Conservation (phyloP, 2,888 invertebrate genomes). For the Andricus quercusramuli region DNA sequence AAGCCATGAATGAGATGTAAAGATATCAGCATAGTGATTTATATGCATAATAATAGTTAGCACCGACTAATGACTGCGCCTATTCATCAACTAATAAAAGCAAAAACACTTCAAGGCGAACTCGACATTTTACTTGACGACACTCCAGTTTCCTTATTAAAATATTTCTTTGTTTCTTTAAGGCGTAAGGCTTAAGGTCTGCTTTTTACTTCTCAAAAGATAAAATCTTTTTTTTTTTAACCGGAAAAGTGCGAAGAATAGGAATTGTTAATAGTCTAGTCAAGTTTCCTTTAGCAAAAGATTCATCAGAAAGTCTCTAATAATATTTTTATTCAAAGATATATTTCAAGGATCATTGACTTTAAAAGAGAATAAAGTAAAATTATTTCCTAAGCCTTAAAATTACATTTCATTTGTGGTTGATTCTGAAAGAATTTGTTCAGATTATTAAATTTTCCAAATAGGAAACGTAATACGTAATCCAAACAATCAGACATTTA, state of each 20-base stretch:
- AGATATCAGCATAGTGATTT: neutral
- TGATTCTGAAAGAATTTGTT: too few relatives aligned
- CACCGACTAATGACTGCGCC: neutral
- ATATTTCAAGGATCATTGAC: neutral
- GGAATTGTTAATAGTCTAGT: neutral
- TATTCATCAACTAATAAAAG: neutral
- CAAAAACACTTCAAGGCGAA: neutral
- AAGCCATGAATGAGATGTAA: neutral
- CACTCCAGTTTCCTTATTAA: neutral
- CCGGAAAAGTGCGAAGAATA: neutral
- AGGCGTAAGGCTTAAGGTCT: neutral
- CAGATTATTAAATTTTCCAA: too few relatives aligned
- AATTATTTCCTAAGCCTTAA: neutral
- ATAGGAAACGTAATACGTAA: too few relatives aligned
- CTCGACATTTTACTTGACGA: neutral
- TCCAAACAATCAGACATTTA: too few relatives aligned
- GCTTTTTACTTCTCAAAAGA: neutral
- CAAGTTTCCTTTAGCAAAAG: neutral
- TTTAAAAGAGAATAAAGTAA: neutral
- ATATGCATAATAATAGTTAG: conserved; percentile 2
- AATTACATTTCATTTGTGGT: neutral
- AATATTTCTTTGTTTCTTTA: conserved; percentile 1
- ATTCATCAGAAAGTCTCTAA: neutral
- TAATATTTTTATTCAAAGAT: neutral
- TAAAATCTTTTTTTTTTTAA: neutral